These are phyloP conservation scores for Pomatorhinus ruficollis DNA, from an alignment of 2,113 vertebrate species.

Conservation along the genomic window DNA sequence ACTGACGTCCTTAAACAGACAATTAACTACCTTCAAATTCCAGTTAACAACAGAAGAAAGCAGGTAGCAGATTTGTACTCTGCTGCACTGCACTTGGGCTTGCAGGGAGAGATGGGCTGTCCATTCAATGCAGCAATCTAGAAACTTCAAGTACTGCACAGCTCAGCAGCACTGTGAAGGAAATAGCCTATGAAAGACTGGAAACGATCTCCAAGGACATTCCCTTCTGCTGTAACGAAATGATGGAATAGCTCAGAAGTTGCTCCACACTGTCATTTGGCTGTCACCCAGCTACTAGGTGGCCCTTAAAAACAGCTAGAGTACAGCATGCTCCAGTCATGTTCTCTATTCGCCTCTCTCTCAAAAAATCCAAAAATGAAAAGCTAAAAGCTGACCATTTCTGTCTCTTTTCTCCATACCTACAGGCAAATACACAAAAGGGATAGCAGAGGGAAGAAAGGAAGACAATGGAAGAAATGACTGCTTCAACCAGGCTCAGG, in stretches of 20 bases:
- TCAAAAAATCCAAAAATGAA: background rate
- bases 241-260: background rate
- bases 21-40: background rate
- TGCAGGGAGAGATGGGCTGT: background rate
- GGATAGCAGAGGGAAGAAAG: background rate
- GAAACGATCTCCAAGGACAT: background rate
- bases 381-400: background rate
- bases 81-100: background rate
- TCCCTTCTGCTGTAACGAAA: background rate
- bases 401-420: background rate
- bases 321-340: background rate
- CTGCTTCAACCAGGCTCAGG: background rate
- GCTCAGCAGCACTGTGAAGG: background rate
- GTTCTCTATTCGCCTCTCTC: background rate
- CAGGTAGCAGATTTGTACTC: background rate
- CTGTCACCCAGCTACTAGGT: background rate
- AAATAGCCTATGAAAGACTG: background rate
- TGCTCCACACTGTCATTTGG: background rate
- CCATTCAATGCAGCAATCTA: background rate
- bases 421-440: background rate
- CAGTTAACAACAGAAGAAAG: background rate
- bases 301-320: background rate
- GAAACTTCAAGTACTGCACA: background rate
- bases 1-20: background rate
- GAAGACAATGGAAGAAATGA: background rate